Evolutionary conservation across 1,140 invertebrate genomes (phyloP).

Genomic region (Aradophagus sp.): DNA sequence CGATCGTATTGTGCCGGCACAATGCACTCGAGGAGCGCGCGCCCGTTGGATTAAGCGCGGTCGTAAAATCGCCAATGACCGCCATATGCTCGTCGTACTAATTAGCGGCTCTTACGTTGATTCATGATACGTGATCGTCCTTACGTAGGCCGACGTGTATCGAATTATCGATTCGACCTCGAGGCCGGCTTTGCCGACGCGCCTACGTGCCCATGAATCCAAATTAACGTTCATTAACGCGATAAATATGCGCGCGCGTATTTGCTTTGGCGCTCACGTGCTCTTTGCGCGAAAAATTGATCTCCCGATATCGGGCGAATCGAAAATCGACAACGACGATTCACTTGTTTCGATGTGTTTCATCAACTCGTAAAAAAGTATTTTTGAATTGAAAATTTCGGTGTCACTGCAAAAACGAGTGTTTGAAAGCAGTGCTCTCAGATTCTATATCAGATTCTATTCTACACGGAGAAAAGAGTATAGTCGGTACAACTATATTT

Average conservation of each 20-base stretch:
- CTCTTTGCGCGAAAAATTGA: conserved; percentile 23
- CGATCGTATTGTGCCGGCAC: conserved; percentile 46
- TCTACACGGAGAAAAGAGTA: too few relatives aligned
- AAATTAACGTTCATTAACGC: conserved; percentile 51
- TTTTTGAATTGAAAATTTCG: too few relatives aligned
- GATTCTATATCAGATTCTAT: too few relatives aligned
- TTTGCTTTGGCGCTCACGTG: conserved; percentile 15
- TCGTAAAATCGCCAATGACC: conserved; percentile 64
- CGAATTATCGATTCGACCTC: conserved; percentile 51
- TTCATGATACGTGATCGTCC: conserved; percentile 45
- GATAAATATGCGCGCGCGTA: conserved; percentile 35
- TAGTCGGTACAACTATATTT: too few relatives aligned
- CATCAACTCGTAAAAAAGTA: too few relatives aligned
- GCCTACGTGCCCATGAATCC: conserved; percentile 48
- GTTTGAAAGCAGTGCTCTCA: too few relatives aligned
- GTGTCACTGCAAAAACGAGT: too few relatives aligned
- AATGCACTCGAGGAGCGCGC: conserved; percentile 17
- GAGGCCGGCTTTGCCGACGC: conserved; percentile 36
- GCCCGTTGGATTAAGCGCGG: conserved; percentile 53
- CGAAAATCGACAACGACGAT: too few relatives aligned
- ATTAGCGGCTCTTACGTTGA: conserved; percentile 55
- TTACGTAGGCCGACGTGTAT: conserved; percentile 34
- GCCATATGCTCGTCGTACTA: conserved; percentile 64
- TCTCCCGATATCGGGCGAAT: not conserved
- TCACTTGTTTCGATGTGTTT: too few relatives aligned